A percentile compares a stretch with the other conserved stretches of the same genome.
Conservation (phyloP, 2,797 vertebrate species). For the Pangasius mekongensis region DNA sequence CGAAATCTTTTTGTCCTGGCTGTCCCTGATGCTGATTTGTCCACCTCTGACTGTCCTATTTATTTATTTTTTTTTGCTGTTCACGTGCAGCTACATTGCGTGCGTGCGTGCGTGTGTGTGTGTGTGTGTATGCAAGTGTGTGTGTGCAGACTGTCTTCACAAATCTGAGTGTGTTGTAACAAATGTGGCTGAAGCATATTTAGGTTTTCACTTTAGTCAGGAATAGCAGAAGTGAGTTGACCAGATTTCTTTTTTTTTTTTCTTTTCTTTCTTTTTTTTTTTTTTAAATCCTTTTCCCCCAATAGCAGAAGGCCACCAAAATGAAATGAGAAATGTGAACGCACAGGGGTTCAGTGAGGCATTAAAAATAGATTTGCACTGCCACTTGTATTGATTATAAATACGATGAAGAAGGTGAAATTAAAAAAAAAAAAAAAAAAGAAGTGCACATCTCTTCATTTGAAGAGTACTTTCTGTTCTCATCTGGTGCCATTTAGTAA, state of each 20-base stretch:
- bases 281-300: no score
- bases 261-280: background rate
- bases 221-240: background rate
- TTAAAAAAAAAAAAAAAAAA: background rate
- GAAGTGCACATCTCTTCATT: background rate
- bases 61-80: background rate
- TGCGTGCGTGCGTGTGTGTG: background rate
- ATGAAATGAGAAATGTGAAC: background rate
- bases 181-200: background rate
- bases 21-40: background rate
- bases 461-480: background rate
- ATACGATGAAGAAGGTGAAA: background rate
- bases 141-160: background rate
- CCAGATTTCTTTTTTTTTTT: background rate
- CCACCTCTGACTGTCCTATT: constrained; percentile 7
- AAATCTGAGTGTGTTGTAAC: background rate
- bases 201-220: background rate
- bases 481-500: background rate
- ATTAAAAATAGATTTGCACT: constrained; percentile 37
- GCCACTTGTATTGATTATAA: constrained; percentile 14
- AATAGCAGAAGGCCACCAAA: background rate
- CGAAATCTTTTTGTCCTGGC: background rate
- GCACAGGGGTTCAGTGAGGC: background rate
- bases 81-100: background rate
- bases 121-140: no score